phyloP scores from a whole-genome alignment of 2,113 vertebrate species.

The Gambusia holbrooki region DNA sequence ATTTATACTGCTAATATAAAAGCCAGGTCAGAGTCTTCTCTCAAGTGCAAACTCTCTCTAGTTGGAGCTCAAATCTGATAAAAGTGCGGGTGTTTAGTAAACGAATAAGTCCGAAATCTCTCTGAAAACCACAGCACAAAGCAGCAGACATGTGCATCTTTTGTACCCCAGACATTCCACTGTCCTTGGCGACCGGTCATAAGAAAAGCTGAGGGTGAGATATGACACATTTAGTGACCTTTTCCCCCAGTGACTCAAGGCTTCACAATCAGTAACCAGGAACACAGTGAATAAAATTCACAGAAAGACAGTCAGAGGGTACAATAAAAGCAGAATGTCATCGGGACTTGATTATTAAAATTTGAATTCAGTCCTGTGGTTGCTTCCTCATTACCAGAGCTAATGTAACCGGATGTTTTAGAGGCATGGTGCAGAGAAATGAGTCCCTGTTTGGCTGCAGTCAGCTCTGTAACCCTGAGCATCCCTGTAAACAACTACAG shows the following conservation, averaged over 20 bases:
- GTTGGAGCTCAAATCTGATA: conserved; percentile 4
- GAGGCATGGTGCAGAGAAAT: conserved; percentile 32
- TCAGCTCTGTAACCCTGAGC: conserved; percentile 44
- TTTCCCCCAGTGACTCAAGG: conserved; percentile 55
- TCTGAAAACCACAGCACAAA: neutral
- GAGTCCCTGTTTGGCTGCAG: conserved; percentile 43
- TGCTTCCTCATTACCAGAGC: conserved; percentile 1
- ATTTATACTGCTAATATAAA: conserved; percentile 47
- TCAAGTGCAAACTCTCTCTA: conserved; percentile 24
- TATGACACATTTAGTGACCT: conserved; percentile 39
- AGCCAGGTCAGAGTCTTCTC: conserved; percentile 38
- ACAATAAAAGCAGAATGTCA: conserved; percentile 19
- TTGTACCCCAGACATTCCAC: conserved; percentile 2
- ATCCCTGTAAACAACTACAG: conserved; percentile 53
- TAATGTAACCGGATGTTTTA: conserved; percentile 35
- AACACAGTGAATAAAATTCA: conserved; percentile 22
- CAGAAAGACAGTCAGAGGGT: conserved; percentile 26
- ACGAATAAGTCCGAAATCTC: conserved; percentile 8
- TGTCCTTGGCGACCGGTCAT: conserved; percentile 17
- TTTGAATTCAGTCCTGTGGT: conserved; percentile 25
- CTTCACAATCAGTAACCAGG: conserved; percentile 13
- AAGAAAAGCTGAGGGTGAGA: conserved; percentile 23
- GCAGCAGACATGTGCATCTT: conserved; percentile 7
- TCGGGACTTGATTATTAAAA: conserved; percentile 36
- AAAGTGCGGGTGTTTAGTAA: conserved; percentile 4